phyloP scores from a whole-genome alignment of 2,888 invertebrate species.

The Nezara viridula region DNA sequence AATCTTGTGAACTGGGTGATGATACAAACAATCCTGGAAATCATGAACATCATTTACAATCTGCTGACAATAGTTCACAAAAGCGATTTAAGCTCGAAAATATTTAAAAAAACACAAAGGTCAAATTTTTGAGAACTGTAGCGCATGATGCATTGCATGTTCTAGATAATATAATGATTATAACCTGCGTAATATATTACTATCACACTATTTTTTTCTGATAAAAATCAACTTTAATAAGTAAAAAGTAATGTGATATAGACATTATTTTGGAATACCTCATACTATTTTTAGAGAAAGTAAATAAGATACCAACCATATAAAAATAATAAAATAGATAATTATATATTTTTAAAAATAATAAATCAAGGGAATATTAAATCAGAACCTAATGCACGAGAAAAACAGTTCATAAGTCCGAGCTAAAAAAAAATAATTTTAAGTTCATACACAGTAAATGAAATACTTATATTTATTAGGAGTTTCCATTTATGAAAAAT shows the following conservation, averaged over 20 bases:
- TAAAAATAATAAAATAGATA: not conserved
- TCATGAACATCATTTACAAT: not conserved
- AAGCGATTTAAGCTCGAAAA: not conserved
- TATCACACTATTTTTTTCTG: not conserved
- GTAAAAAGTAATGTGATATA: not conserved
- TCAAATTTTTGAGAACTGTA: not conserved
- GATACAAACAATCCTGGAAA: slow-evolving; percentile 89
- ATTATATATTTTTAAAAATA: not conserved
- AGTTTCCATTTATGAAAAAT: no score
- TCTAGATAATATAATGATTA: not conserved
- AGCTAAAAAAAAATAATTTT: no score
- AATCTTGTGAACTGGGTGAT: slow-evolving; percentile 98
- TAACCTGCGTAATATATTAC: not conserved
- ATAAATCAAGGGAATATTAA: not conserved
- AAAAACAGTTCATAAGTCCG: no score
- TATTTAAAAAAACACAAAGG: not conserved
- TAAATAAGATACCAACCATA: not conserved
- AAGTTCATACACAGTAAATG: no score
- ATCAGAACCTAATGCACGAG: no score
- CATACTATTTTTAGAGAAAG: not conserved
- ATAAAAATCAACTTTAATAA: not conserved
- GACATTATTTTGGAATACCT: not conserved
- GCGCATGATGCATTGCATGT: not conserved
- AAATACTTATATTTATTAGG: no score
- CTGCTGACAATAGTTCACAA: not conserved